Evolutionary conservation across 2,797 vertebrate species (phyloP), one percentile per base, ranked within the genome.

Genomic region (Rhynchonycteris naso): DNA sequence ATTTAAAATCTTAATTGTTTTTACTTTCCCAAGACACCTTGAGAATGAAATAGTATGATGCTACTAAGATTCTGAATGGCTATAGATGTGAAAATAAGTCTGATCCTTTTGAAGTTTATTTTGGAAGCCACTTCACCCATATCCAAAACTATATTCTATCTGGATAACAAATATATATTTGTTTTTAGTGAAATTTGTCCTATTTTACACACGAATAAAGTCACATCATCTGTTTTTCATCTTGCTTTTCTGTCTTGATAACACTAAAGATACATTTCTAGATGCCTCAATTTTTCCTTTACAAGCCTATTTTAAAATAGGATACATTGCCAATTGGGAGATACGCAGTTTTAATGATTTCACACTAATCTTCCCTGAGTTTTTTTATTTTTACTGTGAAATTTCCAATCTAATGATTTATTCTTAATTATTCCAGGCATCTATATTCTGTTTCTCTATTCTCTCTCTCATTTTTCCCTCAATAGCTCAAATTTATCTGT

Each of bases 11-110:
- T 65, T 26, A 26, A 84, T 66, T 81, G 52, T 1, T 68, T 61
- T 96, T 81, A 78, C 96, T 93, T 97, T 91, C 63, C 65, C 59
- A 87, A 61, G 72, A 75, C 35, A 61, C 86, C 56, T 35, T n/a
- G 1, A 0, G 63, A 38, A 47, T 30, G 26, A 95, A 65, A 92
- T 47, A 80, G 1, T 50, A 0, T 43, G 24, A 66, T 88, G 28
- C 86, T 88, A 89, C 59, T 76, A 87, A 85, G 38, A 86, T 87
- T 88, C 14, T 56, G 78, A 96, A 86, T 56, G 89, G 52, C 66
- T 91, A 54, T 47, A 76, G 30, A 89, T 52, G 24, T 90, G 65
- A 93, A 96, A 96, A 71, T 28, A 81, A 50, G 63, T 61, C 69
- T 84, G 69, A 83, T 71, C n/a, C 7, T 86, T 87, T 91, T 35